Evolutionary conservation across 2,113 vertebrate species (phyloP).

Genomic region (Nestor notabilis): DNA sequence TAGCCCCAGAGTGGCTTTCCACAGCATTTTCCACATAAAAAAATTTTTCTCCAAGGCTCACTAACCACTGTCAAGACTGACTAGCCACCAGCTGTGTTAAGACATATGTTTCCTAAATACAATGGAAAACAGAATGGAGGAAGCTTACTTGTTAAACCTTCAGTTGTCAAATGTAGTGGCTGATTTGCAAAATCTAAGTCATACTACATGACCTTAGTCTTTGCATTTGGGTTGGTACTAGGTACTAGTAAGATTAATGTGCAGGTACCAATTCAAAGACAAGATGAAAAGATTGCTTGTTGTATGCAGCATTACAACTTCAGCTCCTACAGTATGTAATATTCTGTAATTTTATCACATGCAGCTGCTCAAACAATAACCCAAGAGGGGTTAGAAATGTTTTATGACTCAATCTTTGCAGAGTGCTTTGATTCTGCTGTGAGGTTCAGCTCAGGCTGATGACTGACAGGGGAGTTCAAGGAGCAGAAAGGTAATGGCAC

Average conservation of each 20-base stretch:
- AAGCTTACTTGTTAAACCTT: neutral
- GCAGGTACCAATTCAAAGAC: neutral
- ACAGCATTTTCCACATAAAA: neutral
- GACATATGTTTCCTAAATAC: neutral
- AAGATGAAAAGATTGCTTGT: neutral
- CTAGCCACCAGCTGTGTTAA: neutral
- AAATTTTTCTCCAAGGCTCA: neutral
- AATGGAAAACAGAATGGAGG: neutral
- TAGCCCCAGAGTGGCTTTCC: neutral
- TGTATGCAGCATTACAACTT: neutral
- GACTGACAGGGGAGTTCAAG: neutral
- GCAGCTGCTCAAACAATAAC: neutral
- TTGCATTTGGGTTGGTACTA: neutral
- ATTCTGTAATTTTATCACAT: neutral
- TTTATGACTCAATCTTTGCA: neutral
- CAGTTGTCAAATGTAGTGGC: neutral
- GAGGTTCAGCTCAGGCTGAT: neutral
- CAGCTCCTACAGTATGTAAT: neutral
- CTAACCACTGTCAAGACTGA: neutral
- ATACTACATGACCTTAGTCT: neutral
- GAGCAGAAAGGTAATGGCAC: neutral
- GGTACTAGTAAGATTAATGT: neutral
- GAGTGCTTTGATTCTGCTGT: neutral
- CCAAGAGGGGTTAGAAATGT: neutral
- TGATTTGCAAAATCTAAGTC: neutral